Conservation (phyloP, 2,113 vertebrate species). For the Anguilla japonica region DNA sequence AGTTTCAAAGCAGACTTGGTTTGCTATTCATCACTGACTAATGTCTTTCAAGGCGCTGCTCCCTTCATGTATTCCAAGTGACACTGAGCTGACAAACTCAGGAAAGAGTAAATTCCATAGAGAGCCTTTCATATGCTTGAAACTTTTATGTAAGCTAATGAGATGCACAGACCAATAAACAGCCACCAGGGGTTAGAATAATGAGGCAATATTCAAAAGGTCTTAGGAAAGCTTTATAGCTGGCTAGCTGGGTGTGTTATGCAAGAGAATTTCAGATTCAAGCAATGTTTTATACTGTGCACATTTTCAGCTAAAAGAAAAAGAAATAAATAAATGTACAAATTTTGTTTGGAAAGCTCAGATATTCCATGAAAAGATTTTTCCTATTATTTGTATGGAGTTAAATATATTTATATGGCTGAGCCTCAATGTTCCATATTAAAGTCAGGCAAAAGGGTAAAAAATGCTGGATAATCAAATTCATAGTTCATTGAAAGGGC, state of each 20-base stretch:
- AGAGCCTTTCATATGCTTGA: conserved; percentile 41
- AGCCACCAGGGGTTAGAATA: conserved; percentile 38
- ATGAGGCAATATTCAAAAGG: conserved; percentile 36
- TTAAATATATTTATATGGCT: background rate
- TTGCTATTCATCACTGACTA: conserved; percentile 41
- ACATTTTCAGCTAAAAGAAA: background rate
- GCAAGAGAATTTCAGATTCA: background rate
- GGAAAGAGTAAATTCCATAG: conserved; percentile 17
- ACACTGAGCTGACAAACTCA: conserved; percentile 27
- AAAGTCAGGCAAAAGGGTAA: background rate
- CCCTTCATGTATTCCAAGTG: conserved; percentile 44
- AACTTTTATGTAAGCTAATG: conserved; percentile 39
- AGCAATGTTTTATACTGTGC: background rate
- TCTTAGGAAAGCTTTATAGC: conserved; percentile 26
- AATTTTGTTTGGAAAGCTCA: no score
- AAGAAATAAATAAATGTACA: background rate
- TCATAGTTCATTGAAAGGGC: background rate
- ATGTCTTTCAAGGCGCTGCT: conserved; percentile 48
- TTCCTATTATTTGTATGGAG: background rate
- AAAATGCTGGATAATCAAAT: background rate
- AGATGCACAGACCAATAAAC: conserved; percentile 42
- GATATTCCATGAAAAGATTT: background rate
- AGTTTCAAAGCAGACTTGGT: conserved; percentile 24
- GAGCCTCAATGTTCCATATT: background rate
- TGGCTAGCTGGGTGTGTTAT: background rate